These are phyloP conservation scores for Drosophila sucinea DNA, from an alignment of 1,140 invertebrate species.

Conservation along the genomic window DNA sequence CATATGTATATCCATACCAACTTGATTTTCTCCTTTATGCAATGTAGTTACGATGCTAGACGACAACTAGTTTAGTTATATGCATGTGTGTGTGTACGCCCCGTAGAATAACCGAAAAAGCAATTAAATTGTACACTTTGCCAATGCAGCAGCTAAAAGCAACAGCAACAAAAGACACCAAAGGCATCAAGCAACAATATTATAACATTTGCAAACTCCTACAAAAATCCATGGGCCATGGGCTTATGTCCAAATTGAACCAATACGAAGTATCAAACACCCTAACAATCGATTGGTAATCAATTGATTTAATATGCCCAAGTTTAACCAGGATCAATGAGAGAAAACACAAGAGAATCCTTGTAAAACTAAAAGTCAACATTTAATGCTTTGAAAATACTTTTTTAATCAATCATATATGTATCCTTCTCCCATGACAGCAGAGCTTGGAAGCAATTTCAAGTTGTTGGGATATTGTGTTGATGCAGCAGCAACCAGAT, in stretches of 20 bases:
- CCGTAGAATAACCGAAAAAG: slow-evolving; percentile 69
- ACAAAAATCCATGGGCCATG: slow-evolving; percentile 28
- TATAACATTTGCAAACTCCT: slow-evolving; percentile 51
- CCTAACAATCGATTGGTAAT: neutral
- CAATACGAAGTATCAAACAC: neutral
- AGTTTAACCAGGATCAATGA: too few species aligned
- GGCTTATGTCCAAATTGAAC: neutral
- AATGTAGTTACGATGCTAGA: slow-evolving; percentile 43
- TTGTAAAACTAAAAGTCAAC: too few species aligned
- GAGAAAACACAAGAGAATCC: too few species aligned
- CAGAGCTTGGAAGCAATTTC: too few species aligned
- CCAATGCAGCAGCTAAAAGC: slow-evolving; percentile 50
- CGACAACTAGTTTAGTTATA: slow-evolving; percentile 67
- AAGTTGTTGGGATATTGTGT: too few species aligned
- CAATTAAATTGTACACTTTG: slow-evolving; percentile 78
- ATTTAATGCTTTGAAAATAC: too few species aligned
- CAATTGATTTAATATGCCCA: too few species aligned
- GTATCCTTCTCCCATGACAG: too few species aligned
- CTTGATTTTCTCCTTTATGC: slow-evolving; percentile 41
- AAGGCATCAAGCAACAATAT: slow-evolving; percentile 70
- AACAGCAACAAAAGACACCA: slow-evolving; percentile 61
- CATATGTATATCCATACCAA: slow-evolving; percentile 31
- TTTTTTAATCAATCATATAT: too few species aligned
- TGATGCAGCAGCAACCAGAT: too few species aligned
- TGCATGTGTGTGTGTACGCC: slow-evolving; percentile 28